A percentile compares a stretch with the other conserved stretches of the same genome.
These are phyloP conservation scores for Apis cerana DNA, from an alignment of 1,140 invertebrate species.

Conservation along the genomic window DNA sequence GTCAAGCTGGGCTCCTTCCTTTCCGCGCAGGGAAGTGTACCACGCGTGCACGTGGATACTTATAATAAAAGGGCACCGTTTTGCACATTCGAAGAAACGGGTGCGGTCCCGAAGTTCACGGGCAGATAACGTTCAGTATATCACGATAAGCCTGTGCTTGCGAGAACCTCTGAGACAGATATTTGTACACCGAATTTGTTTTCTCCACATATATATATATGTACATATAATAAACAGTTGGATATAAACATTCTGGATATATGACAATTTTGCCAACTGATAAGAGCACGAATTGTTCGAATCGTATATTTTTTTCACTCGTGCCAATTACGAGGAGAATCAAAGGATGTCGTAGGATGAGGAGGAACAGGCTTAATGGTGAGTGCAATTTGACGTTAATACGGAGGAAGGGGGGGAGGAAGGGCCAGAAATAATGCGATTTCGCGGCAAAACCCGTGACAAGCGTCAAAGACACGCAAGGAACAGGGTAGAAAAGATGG, in stretches of 20 bases:
- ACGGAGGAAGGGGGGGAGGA: not conserved
- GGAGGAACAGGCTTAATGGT: not conserved
- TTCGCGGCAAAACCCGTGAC: conserved; percentile 57
- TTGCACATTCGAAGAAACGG: not conserved
- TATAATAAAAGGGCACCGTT: conserved; percentile 21
- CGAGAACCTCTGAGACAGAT: not conserved
- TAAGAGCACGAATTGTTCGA: not conserved
- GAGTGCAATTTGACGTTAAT: conserved; percentile 1
- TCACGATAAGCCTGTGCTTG: not conserved
- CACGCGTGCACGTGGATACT: not conserved
- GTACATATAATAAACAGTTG: too few species aligned
- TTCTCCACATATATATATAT: too few species aligned
- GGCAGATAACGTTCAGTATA: not conserved
- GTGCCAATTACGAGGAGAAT: not conserved
- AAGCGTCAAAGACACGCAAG: conserved; percentile 42
- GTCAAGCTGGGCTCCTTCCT: not conserved
- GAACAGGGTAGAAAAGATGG: conserved; percentile 40
- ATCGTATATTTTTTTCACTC: not conserved
- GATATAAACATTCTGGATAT: too few species aligned
- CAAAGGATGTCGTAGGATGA: not conserved
- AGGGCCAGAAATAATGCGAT: not conserved
- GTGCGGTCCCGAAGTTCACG: conserved; percentile 5
- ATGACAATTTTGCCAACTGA: not conserved
- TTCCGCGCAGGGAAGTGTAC: not conserved
- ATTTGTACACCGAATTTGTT: not conserved